Evolutionary conservation across 2,888 invertebrate genomes (phyloP), one percentile per base, ranked within the genome.

Genomic region (Tubiluchus corallicola): DNA sequence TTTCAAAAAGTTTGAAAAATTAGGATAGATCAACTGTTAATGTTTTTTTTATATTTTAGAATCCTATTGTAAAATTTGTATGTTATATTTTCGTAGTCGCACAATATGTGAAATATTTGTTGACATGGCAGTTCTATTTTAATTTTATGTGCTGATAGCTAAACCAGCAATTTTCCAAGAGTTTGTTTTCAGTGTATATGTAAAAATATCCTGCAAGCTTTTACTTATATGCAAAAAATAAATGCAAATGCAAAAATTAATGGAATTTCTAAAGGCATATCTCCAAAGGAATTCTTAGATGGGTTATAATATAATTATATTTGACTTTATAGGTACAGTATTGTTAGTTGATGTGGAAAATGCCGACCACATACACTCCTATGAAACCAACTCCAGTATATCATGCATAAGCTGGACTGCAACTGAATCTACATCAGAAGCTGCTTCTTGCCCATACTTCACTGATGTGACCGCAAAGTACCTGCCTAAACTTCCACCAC

Each of bases 331-430:
- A 60, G 82, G 79, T 9, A 71, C 71, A 55, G 71, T 83, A 1
- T 68, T 73, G 20, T 69, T 88, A 40, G 72, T 83, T 38, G 81
- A 84, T 61, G 79, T 87, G 42, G 88, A 88, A 66, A 82, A 82
- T 54, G 83, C 83, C 56, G 79, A 79, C 54, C 70, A 77, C 45
- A 68, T 87, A 9, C 77, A 81, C 51, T 73, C 70, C 44, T 68
- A 70, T 52, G 65, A 69, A 43, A 63, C 75, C 42, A 67, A 68
- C 42, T 70, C 68, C 53, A 74, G 75, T 43, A 74, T 84, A 20
- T 75, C 77, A 17, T 79, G 75, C 54, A 71, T 87, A 21, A 71
- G 74, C 38, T 90, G 88, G 82, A n/a, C n/a, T n/a, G n/a, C n/a
- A n/a, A n/a, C n/a, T n/a, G 71, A 74, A 13, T 68, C 71, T 38